Evolutionary conservation across 1,140 invertebrate genomes (phyloP), one percentile per base, ranked within the genome.

Genomic region (Lethrus apterus): DNA sequence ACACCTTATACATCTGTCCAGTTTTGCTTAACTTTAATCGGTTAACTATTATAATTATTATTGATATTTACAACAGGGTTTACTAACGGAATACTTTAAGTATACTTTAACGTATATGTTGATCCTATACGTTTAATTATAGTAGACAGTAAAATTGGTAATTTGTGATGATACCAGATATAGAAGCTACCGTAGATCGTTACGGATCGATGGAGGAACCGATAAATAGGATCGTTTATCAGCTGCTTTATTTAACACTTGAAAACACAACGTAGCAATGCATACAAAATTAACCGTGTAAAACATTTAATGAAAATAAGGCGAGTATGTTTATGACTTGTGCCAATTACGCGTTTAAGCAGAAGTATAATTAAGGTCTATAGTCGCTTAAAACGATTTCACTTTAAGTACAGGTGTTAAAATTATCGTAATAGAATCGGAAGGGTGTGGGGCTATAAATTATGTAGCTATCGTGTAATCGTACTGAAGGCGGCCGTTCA

Each of bases 371-470:
- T 49, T 49, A 49, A 46, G 42, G 46, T 36, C 36, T 38, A 48
- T 52, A 48, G 48, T 52, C 47, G 47, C 50, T 51, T 49, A 52
- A 52, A 55, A 48, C 50, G 47, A 46, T 52, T 52, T 43, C 33
- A 48, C 46, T 45, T 35, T 50, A 56, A 48, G 55, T 57, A 59
- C 55, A 59, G 58, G 58, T 59, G 58, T 57, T 59, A 55, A 59
- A 59, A 57, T 59, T 59, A 59, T 59, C 55, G 58, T 59, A 59
- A 59, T 59, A 56, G 55, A 56, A 59, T 59, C 58, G 58, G 58
- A 57, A 59, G 58, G 58, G 58, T 57, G 58, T 59, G 58, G 48
- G 48, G 46, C 45, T 46, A 52, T 59, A 59, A 57, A 56, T 57
- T 54, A 57, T 51, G 46, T 42, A 44, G 43, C 23, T 50, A 54